Percentiles rank a stretch among this genome's conserved stretches.
phyloP scores from a whole-genome alignment of 2,113 vertebrate species.

The Tachysurus fulvidraco region DNA sequence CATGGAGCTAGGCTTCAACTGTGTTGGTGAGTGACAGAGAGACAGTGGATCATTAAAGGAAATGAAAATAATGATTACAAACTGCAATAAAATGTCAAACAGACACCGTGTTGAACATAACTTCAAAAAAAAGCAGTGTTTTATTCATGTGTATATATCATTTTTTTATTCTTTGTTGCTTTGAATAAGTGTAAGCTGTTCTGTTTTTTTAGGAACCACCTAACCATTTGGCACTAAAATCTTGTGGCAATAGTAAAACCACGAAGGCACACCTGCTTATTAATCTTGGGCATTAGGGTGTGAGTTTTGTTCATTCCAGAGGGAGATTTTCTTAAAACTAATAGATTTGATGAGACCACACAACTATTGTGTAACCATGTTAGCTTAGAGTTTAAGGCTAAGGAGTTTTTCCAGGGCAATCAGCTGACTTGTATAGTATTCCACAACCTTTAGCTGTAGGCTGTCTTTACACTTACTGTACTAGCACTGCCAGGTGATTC shows the following conservation, averaged over 20 bases:
- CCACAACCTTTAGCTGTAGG: neutral
- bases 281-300: neutral
- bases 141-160: too few relatives aligned
- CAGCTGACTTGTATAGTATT: neutral
- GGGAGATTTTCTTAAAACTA: neutral
- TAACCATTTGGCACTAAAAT: neutral
- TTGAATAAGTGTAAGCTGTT: neutral
- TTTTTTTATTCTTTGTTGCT: neutral
- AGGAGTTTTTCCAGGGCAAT: neutral
- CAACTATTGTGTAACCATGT: neutral
- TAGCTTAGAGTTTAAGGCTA: neutral
- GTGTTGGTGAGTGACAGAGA: conserved; percentile 76
- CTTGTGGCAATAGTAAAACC: neutral
- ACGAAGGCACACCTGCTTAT: neutral
- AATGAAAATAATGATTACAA: neutral
- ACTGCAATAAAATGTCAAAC: neutral
- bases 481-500: neutral
- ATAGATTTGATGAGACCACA: neutral
- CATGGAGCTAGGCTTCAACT: conserved; percentile 84
- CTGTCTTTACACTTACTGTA: neutral
- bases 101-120: neutral
- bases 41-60: neutral
- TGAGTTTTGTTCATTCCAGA: neutral
- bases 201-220: neutral
- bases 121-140: neutral